These are phyloP conservation scores for Gadopsis marmoratus DNA, from an alignment of 2,797 vertebrate genomes.

Conservation along the genomic window DNA sequence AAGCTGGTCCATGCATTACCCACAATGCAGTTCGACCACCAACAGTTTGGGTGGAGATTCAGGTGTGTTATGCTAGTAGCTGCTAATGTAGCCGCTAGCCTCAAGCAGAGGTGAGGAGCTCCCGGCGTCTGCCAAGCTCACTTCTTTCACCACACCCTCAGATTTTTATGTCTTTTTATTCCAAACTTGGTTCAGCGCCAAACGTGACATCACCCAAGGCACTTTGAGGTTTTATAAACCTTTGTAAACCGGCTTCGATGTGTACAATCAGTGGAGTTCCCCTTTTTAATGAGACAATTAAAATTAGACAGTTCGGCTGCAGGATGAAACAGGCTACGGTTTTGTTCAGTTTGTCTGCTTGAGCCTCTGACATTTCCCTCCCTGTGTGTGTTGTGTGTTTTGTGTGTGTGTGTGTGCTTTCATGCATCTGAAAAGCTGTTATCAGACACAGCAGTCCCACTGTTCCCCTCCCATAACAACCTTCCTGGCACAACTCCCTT, in stretches of 20 bases:
- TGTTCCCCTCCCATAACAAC: conserved; percentile 73
- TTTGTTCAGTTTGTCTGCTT: background rate
- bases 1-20: too few relatives aligned
- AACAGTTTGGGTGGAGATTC: background rate
- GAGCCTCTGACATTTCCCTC: conserved; percentile 15
- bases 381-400: too few relatives aligned
- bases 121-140: background rate
- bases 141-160: background rate
- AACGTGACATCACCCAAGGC: too few relatives aligned
- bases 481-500: conserved; percentile 71
- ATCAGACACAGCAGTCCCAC: conserved; percentile 77
- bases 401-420: too few relatives aligned
- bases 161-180: rapidly evolving
- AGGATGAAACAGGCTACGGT: rapidly evolving
- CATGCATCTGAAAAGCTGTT: conserved; percentile 71
- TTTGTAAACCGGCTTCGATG: background rate
- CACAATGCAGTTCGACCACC: background rate
- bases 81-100: background rate
- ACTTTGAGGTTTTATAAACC: too few relatives aligned
- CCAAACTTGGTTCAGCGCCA: too few relatives aligned
- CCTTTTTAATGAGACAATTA: background rate
- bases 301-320: rapidly evolving
- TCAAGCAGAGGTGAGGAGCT: background rate
- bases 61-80: background rate
- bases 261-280: background rate